Evolutionary conservation across 2,888 invertebrate genomes (phyloP).

Genomic region (Perdita meconis): DNA sequence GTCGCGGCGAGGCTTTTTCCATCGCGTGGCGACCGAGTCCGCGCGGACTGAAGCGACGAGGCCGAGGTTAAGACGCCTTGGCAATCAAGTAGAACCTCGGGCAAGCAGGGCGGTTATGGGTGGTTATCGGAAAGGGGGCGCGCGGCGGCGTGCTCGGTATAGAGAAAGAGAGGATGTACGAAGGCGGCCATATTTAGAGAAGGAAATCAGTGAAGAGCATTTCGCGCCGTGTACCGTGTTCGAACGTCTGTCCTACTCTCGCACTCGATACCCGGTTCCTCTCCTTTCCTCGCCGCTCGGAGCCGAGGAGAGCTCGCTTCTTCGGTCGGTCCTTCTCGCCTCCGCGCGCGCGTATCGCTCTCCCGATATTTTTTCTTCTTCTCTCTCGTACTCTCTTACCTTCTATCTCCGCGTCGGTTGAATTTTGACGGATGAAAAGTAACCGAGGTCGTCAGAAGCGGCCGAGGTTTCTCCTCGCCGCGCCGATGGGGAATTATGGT

Average conservation of each 20-base stretch:
- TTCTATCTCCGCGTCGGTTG: constrained; percentile 39
- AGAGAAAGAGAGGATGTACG: constrained; percentile 66
- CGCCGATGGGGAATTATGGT: constrained; percentile 61
- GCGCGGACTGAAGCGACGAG: constrained; percentile 76
- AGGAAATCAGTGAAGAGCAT: constrained; percentile 83
- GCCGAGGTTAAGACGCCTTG: constrained; percentile 83
- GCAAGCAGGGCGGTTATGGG: constrained; percentile 83
- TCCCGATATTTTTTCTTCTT: too few species aligned
- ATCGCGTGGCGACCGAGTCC: constrained; percentile 64
- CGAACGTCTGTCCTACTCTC: constrained; percentile 51
- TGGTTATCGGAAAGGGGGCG: constrained; percentile 77
- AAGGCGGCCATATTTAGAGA: constrained; percentile 83
- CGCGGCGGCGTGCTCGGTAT: constrained; percentile 37
- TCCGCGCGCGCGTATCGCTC: constrained; percentile 51
- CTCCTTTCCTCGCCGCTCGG: constrained; percentile 16
- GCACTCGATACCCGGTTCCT: constrained; percentile 31
- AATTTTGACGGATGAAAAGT: constrained; percentile 72
- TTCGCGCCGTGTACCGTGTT: constrained; percentile 71
- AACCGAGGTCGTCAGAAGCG: constrained; percentile 63
- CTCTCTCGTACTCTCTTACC: neutral
- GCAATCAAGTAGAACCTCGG: constrained; percentile 84
- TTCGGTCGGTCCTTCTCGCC: constrained; percentile 44
- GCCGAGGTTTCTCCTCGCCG: constrained; percentile 57
- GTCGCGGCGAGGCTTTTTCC: constrained; percentile 30
- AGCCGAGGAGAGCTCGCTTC: neutral